Conservation (phyloP, 2,888 invertebrate species). For the Criorhina ranunculi region DNA sequence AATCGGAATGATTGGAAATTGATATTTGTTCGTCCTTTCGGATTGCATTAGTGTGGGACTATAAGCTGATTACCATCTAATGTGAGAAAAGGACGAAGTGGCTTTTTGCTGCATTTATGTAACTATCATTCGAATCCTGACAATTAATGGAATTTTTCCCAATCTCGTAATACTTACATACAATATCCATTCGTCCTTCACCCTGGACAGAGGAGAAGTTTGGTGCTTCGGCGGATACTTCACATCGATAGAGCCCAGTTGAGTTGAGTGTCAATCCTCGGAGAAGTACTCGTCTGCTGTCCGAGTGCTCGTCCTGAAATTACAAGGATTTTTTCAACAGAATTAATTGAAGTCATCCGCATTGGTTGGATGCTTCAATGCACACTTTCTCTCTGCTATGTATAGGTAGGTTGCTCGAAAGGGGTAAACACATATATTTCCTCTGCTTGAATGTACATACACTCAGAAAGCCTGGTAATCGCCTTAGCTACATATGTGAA, state of each 20-base stretch:
- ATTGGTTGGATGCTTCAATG: constrained; percentile 6
- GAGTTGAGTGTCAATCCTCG: constrained; percentile 89
- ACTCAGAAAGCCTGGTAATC: constrained; percentile 37
- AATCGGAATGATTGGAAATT: constrained; percentile 49
- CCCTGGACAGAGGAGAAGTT: constrained; percentile 91
- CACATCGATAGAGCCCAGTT: constrained; percentile 90
- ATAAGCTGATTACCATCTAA: constrained; percentile 66
- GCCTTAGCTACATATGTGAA: constrained; percentile 40
- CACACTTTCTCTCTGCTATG: constrained; percentile 1
- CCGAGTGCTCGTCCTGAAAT: constrained; percentile 88
- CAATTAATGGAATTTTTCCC: constrained; percentile 68
- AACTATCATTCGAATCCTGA: constrained; percentile 27
- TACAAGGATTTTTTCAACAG: constrained; percentile 38
- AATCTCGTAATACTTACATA: constrained; percentile 88
- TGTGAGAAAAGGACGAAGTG: constrained; percentile 5
- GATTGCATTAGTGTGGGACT: constrained; percentile 31
- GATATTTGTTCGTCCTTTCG: constrained; percentile 49
- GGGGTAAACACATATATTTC: constrained; percentile 7
- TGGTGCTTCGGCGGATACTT: constrained; percentile 92
- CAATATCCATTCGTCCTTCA: constrained; percentile 91
- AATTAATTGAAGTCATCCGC: constrained; percentile 56
- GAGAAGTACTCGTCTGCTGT: constrained; percentile 88
- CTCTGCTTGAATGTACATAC: background rate
- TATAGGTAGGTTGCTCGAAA: constrained; percentile 32
- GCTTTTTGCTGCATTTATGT: constrained; percentile 22